Percentiles rank a stretch among this genome's conserved stretches.
These are phyloP conservation scores for Champsocephalus esox DNA, from an alignment of 2,797 vertebrate genomes.

Conservation along the genomic window DNA sequence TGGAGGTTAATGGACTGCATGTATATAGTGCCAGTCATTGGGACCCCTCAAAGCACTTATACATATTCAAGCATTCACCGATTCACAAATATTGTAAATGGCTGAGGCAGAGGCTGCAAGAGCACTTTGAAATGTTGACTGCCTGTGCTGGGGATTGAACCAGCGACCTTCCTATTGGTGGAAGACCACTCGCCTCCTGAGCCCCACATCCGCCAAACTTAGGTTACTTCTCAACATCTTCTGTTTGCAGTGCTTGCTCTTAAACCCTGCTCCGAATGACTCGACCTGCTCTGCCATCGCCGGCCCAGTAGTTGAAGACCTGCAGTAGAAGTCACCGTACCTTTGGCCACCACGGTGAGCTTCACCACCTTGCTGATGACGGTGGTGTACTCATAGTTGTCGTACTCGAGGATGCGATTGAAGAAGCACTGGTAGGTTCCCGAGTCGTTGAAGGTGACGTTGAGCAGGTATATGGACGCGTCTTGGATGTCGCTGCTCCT, in stretches of 20 bases:
- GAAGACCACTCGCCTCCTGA: too few species aligned
- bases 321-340: slow-evolving; percentile 63
- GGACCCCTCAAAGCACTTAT: too few species aligned
- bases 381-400: slow-evolving; percentile 79
- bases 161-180: too few species aligned
- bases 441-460: slow-evolving; percentile 90
- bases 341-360: slow-evolving; percentile 88
- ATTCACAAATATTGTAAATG: too few species aligned
- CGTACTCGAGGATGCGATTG: slow-evolving; percentile 87
- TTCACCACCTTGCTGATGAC: slow-evolving; percentile 84
- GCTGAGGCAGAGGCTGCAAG: too few species aligned
- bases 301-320: background rate
- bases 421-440: slow-evolving; percentile 89
- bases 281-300: background rate
- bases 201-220: too few species aligned
- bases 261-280: background rate
- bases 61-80: too few species aligned
- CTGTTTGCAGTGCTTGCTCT: background rate
- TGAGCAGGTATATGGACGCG: slow-evolving; percentile 89
- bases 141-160: too few species aligned
- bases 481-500: slow-evolving; percentile 90
- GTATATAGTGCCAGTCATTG: background rate
- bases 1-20: too few species aligned
- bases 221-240: too few species aligned
- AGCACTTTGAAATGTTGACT: too few species aligned